phyloP scores from a whole-genome alignment of 2,888 invertebrate genomes.

The Pterostichus madidus region DNA sequence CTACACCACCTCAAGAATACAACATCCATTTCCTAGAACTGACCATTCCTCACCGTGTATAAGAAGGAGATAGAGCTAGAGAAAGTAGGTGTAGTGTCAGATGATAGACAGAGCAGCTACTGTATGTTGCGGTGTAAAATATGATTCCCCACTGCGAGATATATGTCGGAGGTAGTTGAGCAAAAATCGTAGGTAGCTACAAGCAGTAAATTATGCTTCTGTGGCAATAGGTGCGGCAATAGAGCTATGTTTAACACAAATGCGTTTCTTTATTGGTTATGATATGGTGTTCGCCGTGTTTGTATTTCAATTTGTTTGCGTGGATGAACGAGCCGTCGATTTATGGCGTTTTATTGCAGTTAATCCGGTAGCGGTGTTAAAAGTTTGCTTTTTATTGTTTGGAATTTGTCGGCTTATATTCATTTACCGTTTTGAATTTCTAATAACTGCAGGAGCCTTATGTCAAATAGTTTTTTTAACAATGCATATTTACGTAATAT shows the following conservation, averaged over 20 bases:
- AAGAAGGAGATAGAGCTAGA: constrained; percentile 16
- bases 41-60: neutral
- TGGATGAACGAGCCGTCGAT: constrained; percentile 38
- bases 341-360: constrained; percentile 48
- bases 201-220: constrained; percentile 70
- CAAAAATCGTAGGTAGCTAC: constrained; percentile 72
- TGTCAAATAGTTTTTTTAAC: neutral
- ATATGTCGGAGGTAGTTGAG: constrained; percentile 70
- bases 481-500: neutral
- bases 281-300: constrained; percentile 45
- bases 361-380: constrained; percentile 53
- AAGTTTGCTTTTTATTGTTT: constrained; percentile 51
- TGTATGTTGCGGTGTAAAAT: constrained; percentile 69
- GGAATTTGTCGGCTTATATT: constrained; percentile 34
- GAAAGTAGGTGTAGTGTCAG: constrained; percentile 16
- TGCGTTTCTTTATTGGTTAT: constrained; percentile 61
- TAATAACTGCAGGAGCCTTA: constrained; percentile 26
- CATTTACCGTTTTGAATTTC: constrained; percentile 48
- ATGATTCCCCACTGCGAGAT: constrained; percentile 71
- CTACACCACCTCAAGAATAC: neutral
- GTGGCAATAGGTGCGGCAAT: constrained; percentile 69
- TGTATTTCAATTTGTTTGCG: constrained; percentile 57
- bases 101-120: constrained; percentile 36
- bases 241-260: constrained; percentile 59
- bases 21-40: constrained; percentile 6